Base-by-base conservation (phyloP, 92 coral and sea anemone genomes). In the Epizoanthus stellaris region DNA sequence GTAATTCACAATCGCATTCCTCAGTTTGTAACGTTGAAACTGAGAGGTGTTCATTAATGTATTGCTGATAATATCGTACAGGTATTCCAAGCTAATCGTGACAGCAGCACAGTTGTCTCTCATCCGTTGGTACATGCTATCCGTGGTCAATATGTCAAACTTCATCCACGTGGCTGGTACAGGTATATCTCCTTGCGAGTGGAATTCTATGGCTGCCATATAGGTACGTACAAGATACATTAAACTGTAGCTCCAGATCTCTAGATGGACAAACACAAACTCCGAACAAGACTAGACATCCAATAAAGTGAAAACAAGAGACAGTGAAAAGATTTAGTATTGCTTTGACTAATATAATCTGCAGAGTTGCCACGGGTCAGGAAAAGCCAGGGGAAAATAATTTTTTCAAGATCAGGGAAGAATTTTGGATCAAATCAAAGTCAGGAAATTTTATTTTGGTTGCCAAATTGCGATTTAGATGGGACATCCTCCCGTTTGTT, bases 141-240 rank as follows among this genome's bases (percentile, higher is more conserved):
- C 68, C 84, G 93, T 11, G 92, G 93, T 53, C 88, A 87, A 65
- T 80, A 88, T 52, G 66, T 95, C 59, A 95, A 95, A 38, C 82
- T 95, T 69, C 83, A 82, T 65, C 96, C 97, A 21, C 84, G 80
- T 56, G 86, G 87, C 61, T 93, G 98, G 98, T 87, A 93, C 84
- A 85, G 94, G 10, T 95, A 93, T 82, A 90, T 91, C 67, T 90
- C 93, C 47, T 74, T 95, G 87, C 93, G 98, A 87, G 97, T 88
- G 36, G 98, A 91, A 80, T 82, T 91, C 85, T 91, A 89, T 16
- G 94, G 94, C 17, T 91, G 94, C 45, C 82, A 64, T 58, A 86
- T 86, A 58, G 90, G 94, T 91, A 88, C 10, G 81, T 21, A 36
- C 19, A 57, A 42, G 8, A 45, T 17, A 76, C 45, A 12, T 15